Base-by-base conservation (phyloP, 2,797 vertebrate species). In the Coranthus polyacanthus region DNA sequence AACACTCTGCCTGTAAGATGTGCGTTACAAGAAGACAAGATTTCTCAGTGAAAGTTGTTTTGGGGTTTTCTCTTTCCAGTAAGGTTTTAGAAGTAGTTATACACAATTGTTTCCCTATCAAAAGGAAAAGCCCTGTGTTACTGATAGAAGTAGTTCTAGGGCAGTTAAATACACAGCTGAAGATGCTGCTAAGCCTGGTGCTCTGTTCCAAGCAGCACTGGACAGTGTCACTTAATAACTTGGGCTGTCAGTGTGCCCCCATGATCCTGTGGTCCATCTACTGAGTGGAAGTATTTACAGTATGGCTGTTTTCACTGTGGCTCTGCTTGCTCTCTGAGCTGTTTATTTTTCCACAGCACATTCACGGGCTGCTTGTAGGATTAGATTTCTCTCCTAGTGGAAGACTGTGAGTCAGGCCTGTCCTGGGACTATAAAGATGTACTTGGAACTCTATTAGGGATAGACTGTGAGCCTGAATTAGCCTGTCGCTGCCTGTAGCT, bases 301-400 rank as follows among this genome's bases (percentile, higher is more conserved):
- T 85, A 53, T 64, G 65, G 53, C 74, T 82, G 70, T 81, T 84
- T 82, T 84, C 71, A 72, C 81, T 53, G 67, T 47, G 66, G 75
- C 86, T 83, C 73, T 51, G 56, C 57, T 50, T 54, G 57, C 72
- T 66, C 72, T 66, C 53, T 21, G 72, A 64, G 77, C 24, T 65
- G 64, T 88, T 89, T 83, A 81, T 82, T 90, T 89, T 89, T 89
- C 81, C 83, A 82, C 69, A 62, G 79, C 69, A 62, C 78, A 72
- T 86, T 89, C 67, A 58, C 64, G 3, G 75, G 59, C 77, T 81
- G 77, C 78, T 79, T 65, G 54, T 60, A 54, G 79, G 74, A 83
- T 90, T 85, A 53, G 56, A 71, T 87, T 83, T 82, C 79, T 62
- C 66, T 68, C 38, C 59, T 44, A 76, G 45, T 74, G 78, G 68